Evolutionary conservation across 2,113 vertebrate species (phyloP).

Genomic region (Podarcis muralis): DNA sequence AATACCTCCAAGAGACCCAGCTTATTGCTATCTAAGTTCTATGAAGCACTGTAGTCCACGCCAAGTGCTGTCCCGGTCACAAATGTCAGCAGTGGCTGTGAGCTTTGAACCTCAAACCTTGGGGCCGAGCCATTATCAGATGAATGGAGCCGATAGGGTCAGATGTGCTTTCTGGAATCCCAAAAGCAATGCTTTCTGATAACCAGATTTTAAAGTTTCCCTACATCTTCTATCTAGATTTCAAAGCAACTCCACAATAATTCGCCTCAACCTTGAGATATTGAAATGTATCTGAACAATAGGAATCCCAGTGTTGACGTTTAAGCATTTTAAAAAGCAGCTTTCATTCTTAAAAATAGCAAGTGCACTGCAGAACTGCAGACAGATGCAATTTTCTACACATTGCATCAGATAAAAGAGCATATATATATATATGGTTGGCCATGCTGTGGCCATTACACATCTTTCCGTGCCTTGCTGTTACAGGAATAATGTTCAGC

Average conservation of each 20-base stretch:
- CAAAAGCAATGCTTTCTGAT: not conserved
- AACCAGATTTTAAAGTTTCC: not conserved
- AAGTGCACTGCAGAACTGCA: not conserved
- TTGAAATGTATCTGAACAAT: not conserved
- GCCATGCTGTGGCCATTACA: not conserved
- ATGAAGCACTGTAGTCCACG: not conserved
- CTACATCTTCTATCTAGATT: not conserved
- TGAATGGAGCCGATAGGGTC: not conserved
- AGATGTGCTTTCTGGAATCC: not conserved
- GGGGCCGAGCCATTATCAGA: slow-evolving; percentile 46
- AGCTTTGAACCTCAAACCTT: slow-evolving; percentile 60
- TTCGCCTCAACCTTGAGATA: not conserved
- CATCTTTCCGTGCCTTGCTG: not conserved
- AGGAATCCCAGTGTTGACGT: not conserved
- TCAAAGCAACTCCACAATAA: not conserved
- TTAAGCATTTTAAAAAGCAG: not conserved
- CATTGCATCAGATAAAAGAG: not conserved
- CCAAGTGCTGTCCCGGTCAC: not conserved
- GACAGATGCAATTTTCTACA: not conserved
- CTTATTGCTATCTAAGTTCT: not conserved
- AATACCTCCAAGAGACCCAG: slow-evolving; percentile 10
- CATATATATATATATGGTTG: not conserved
- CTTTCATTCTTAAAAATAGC: not conserved
- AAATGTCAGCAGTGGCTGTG: slow-evolving; percentile 47
- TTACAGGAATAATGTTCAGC: not conserved